Conservation (phyloP, 2,888 invertebrate genomes). For the Tethea ocularis region DNA sequence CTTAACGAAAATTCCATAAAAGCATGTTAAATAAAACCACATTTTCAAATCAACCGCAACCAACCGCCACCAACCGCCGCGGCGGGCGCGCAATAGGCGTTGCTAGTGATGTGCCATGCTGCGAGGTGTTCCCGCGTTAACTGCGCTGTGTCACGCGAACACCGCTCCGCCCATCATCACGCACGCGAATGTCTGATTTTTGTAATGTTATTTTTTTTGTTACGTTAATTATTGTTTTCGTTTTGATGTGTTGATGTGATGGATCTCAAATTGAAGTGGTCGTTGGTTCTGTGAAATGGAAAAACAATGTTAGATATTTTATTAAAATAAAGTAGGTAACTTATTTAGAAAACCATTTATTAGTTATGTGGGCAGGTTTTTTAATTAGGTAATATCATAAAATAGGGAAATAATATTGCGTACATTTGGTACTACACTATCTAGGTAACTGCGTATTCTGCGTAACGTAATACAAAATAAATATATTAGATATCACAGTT, state of each 20-base stretch:
- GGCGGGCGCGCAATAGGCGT: conserved; percentile 68
- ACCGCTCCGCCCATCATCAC: conserved; percentile 77
- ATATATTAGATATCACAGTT: too few relatives aligned
- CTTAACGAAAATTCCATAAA: conserved; percentile 22
- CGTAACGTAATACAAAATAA: too few relatives aligned
- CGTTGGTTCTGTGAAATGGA: conserved; percentile 1
- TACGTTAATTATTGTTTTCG: conserved; percentile 36
- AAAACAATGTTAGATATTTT: background rate
- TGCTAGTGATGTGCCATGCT: conserved; percentile 74
- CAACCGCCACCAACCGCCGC: conserved; percentile 48
- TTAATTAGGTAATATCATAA: too few relatives aligned
- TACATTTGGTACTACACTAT: too few relatives aligned
- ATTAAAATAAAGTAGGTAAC: too few relatives aligned
- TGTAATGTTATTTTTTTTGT: conserved; percentile 35
- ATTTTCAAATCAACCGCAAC: conserved; percentile 42
- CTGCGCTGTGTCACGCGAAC: conserved; percentile 73
- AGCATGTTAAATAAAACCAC: conserved; percentile 27
- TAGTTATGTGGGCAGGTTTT: too few relatives aligned
- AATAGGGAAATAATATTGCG: too few relatives aligned
- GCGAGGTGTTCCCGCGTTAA: conserved; percentile 77
- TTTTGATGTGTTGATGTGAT: conserved; percentile 34
- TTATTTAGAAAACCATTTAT: too few relatives aligned
- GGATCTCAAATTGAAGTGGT: conserved; percentile 18
- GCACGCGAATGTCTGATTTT: conserved; percentile 51
- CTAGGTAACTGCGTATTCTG: too few relatives aligned